Base-by-base conservation (phyloP, 2,113 vertebrate genomes). In the Naja naja region DNA sequence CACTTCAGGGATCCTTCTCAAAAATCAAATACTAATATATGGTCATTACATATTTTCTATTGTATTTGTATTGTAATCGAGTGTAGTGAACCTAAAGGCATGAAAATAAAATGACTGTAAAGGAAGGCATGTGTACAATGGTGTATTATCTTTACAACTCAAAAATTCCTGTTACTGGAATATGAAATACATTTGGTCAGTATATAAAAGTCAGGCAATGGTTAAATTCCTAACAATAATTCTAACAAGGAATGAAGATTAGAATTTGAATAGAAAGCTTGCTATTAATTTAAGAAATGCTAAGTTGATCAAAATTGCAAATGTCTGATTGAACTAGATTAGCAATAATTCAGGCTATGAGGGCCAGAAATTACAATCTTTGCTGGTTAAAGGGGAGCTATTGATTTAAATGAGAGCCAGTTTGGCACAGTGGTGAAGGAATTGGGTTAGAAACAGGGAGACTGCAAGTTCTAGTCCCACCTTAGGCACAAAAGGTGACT, bases 31-130 rank as follows among this genome's bases (percentile, higher is more conserved):
- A 91, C 85, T 96, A 97, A 96, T 93, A 94, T 96, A 96, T 97
- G 97, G 94, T 96, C 91, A 95, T 93, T 96, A 94, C 96, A 92
- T 97, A 97, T 97, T 98, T 98, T 97, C 95, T 98, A 97, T 97
- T 96, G 96, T 96, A 96, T 97, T 95, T 97, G 96, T 97, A 97
- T 97, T 96, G 97, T 96, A 97, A 96, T 94, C 96, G 95, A 95
- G 95, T 97, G 96, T 97, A 97, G 95, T 96, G 94, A 97, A 95
- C 92, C 92, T 97, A 96, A 95, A 96, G 94, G 96, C 97, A 98
- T 97, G 96, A 96, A 64, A 97, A 97, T 96, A 97, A 97, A 97
- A 93, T 95, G 94, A 86, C 94, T 95, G 93, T 96, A 95, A 94
- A 91, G 95, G 95, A 90, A 95, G 95, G 91, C 92, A 54, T 0